Evolutionary conservation across 2,888 invertebrate species (phyloP), one percentile per base, ranked within the genome.

Genomic region (Leucania comma): DNA sequence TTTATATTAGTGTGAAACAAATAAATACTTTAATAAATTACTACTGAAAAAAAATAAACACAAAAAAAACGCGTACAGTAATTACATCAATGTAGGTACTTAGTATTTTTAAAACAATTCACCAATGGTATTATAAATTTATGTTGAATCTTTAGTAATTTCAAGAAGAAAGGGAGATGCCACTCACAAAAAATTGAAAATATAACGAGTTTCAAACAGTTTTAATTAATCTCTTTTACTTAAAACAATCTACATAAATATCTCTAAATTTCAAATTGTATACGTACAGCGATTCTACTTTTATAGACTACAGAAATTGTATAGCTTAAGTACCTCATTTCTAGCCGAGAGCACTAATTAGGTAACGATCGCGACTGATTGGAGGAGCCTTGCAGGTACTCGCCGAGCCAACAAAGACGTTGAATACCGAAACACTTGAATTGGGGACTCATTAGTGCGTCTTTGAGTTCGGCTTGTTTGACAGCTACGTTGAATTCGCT

Each of bases 391-490:
- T 78, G 29, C 77, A 83, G 83, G 83, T 84, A 76, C 71, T 72
- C 58, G 64, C 54, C 14, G 67, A 69, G 69, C 67, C 74, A 78
- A 82, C 83, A 84, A 84, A 84, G 83, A 82, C 74, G 78, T 58
- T 75, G 83, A 87, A 87, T 86, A 82, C 86, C 82, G 82, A 85
- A 86, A 86, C 86, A 88, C 81, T 88, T 82, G 86, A 86, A 89
- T 88, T 83, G 74, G 80, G 84, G 84, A 86, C 87, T 90, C 90
- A 90, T 90, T 90, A 90, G 89, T 83, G 86, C 83, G 83, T 85
- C 89, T 90, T 89, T 90, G 89, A 89, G 85, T 81, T 42, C 85
- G 84, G 84, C 86, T 88, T 89, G 89, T 89, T 90, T 88, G 89
- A 89, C 87, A 88, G 88, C 85, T 79, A 85, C 84, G 84, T 86